A percentile compares a stretch with the other conserved stretches of the same genome.
phyloP scores from a whole-genome alignment of 2,888 invertebrate species.

The Orthosia incerta region DNA sequence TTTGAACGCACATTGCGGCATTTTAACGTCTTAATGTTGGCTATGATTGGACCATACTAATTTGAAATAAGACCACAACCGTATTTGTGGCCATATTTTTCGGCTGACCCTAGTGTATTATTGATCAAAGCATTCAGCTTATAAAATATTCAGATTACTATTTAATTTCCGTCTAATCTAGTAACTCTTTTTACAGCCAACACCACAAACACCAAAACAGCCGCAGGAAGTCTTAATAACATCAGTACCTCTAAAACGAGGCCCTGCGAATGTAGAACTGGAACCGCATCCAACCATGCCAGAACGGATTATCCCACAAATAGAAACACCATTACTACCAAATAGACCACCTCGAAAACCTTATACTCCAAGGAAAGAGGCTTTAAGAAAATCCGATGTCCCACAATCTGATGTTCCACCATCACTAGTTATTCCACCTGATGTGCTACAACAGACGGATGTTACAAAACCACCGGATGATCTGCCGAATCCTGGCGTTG shows the following conservation, averaged over 20 bases:
- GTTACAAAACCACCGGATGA: conserved; percentile 10
- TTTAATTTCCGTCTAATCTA: no score
- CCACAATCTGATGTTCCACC: neutral
- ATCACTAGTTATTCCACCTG: neutral
- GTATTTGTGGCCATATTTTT: no score
- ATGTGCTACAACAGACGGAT: neutral
- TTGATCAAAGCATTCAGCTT: no score
- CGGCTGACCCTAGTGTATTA: no score
- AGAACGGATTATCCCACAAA: conserved; percentile 6
- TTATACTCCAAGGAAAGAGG: neutral
- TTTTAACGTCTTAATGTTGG: no score
- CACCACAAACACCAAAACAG: conserved; percentile 6
- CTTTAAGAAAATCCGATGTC: neutral
- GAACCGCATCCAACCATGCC: neutral
- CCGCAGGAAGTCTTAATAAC: conserved; percentile 11
- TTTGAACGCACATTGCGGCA: no score
- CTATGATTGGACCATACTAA: no score
- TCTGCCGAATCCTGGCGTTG: neutral
- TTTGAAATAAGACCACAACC: no score
- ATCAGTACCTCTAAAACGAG: neutral
- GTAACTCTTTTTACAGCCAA: conserved; percentile 7
- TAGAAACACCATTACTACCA: conserved; percentile 1
- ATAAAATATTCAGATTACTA: no score
- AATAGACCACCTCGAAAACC: neutral
- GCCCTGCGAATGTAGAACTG: neutral